Evolutionary conservation across 2,888 invertebrate species (phyloP), one percentile per base, ranked within the genome.

Genomic region (Dryobota labecula): DNA sequence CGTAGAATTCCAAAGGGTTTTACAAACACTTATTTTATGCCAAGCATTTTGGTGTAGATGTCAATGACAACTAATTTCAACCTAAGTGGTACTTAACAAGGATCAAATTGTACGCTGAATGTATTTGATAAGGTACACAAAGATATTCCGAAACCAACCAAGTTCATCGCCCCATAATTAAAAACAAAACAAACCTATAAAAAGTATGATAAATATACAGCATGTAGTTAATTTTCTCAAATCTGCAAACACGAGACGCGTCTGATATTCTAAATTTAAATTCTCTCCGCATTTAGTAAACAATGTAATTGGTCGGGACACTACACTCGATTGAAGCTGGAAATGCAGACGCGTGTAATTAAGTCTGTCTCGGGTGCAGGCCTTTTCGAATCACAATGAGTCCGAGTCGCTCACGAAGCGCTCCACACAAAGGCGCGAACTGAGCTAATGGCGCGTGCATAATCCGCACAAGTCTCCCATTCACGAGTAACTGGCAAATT

Each of bases 381-480:
- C 88, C 88, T 89, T 89, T 89, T 84, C 80, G 87, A 87, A 89
- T 89, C 89, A 93, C 92, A 94, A 92, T 93, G 91, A 92, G 88
- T 88, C 87, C 85, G 85, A 87, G 85, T 85, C 76, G 78, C 82
- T 80, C 82, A 82, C 79, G 86, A 70, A 84, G 80, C 81, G 76
- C 79, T 86, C 78, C 87, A 84, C 91, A 94, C 93, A 94, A 94
- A 92, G 89, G 91, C 91, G 87, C 86, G 89, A 90, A 90, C 85
- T 78, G 88, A 90, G 85, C 92, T 94, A 94, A 94, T 94, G 93
- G 93, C 90, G 91, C 90, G 92, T 90, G 87, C 90, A 90, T 94
- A 94, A 94, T 93, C 87, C 92, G 88, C 84, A 89, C 91, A 93
- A 93, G 92, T 91, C 92, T 88, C 91, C 90, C 84, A 91, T 92